phyloP scores from a whole-genome alignment of 37 sponge, comb jelly and placozoan genomes.

The Theonella swinhoei region DNA sequence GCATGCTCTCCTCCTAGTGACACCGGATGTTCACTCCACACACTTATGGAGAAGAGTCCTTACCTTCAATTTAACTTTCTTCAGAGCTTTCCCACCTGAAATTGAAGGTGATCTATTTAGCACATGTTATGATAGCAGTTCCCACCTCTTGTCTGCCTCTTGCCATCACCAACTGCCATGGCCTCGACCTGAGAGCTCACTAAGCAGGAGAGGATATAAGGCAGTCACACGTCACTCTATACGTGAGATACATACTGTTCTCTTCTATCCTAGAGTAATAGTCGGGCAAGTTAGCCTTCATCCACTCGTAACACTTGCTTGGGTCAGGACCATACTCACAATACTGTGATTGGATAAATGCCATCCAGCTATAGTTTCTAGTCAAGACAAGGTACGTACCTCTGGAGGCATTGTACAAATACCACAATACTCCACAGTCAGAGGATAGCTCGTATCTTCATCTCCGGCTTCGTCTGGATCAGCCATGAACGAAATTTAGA shows the following conservation, averaged over 20 bases:
- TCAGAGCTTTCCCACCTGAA: conserved; percentile 84
- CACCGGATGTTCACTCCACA: background rate
- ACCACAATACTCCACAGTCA: conserved; percentile 78
- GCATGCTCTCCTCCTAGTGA: background rate
- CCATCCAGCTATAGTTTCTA: background rate
- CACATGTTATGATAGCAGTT: background rate
- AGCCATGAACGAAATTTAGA: conserved; percentile 18
- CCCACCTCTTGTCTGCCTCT: conserved; percentile 77
- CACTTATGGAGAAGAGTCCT: background rate
- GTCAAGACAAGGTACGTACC: conserved; percentile 21
- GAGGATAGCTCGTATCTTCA: conserved; percentile 38
- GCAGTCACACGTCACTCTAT: background rate
- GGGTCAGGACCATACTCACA: conserved; percentile 89
- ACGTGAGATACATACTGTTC: background rate
- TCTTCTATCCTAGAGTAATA: conserved; percentile 74
- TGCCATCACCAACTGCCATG: conserved; percentile 51
- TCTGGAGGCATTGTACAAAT: conserved; percentile 83
- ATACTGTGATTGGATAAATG: conserved; percentile 54
- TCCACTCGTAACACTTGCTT: conserved; percentile 92
- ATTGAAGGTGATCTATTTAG: background rate
- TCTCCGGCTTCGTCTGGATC: background rate
- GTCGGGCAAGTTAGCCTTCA: conserved; percentile 80
- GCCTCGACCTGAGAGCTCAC: conserved; percentile 52
- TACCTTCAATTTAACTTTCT: conserved; percentile 85
- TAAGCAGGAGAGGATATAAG: background rate